Conservation (phyloP, 2,888 invertebrate species). For the Cryptocephalus moraei region DNA sequence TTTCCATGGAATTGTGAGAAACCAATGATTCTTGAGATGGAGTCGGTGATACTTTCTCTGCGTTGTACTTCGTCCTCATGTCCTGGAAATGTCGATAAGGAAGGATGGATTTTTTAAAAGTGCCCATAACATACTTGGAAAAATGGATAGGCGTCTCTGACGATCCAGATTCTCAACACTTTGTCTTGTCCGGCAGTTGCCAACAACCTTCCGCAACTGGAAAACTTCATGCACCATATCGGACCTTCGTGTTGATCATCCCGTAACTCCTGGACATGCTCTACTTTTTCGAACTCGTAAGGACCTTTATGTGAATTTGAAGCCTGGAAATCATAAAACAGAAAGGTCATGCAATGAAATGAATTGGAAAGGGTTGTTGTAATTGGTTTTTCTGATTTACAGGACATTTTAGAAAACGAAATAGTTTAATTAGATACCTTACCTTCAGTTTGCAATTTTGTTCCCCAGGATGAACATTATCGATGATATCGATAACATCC, state of each 20-base stretch:
- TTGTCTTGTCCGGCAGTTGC: conserved; percentile 97
- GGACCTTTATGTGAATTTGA: conserved; percentile 95
- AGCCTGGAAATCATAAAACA: conserved; percentile 39
- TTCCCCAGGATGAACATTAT: conserved; percentile 68
- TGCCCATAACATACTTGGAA: conserved; percentile 55
- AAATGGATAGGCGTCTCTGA: conserved; percentile 79
- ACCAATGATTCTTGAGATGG: conserved; percentile 87
- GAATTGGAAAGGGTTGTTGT: too few species aligned
- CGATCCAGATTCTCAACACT: conserved; percentile 88
- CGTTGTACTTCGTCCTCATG: conserved; percentile 90
- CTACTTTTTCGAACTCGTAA: conserved; percentile 85
- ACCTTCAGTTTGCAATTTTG: conserved; percentile 75
- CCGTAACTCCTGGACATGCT: conserved; percentile 70
- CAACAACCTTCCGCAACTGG: conserved; percentile 85
- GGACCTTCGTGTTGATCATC: conserved; percentile 77
- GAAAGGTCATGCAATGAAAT: neutral
- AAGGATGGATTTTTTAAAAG: too few species aligned
- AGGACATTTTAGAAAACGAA: neutral
- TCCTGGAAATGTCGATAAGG: conserved; percentile 44
- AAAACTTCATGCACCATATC: conserved; percentile 99
- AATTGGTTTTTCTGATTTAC: neutral
- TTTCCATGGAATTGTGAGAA: conserved; percentile 61
- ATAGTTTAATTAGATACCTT: neutral
- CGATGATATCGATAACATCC: conserved; percentile 74
- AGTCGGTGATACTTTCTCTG: conserved; percentile 84